Conservation (phyloP, 2,888 invertebrate genomes). For the Chouioia cunea region DNA sequence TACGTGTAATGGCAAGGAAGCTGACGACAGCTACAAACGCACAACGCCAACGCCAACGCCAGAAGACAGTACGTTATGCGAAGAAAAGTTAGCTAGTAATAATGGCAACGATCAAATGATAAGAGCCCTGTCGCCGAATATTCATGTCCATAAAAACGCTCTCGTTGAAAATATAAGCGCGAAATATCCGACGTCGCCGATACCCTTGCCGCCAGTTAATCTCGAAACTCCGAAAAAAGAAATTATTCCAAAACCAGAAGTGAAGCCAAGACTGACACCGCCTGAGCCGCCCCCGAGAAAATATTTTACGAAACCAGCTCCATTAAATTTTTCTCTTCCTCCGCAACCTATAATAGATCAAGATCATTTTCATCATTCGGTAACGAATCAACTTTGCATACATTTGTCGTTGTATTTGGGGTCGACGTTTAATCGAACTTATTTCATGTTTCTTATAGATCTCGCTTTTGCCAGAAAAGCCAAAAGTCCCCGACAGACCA, state of each 20-base stretch:
- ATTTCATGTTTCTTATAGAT: background rate
- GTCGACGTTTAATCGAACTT: background rate
- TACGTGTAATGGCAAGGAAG: background rate
- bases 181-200: slow-evolving; percentile 36
- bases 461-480: slow-evolving; percentile 50
- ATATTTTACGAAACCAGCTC: slow-evolving; percentile 61
- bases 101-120: slow-evolving; percentile 31
- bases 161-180: slow-evolving; percentile 36
- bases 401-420: background rate
- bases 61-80: background rate
- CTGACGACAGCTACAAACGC: background rate
- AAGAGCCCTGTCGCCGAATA: slow-evolving; percentile 33
- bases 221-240: slow-evolving; percentile 31
- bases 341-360: slow-evolving; percentile 2
- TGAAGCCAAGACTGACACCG: slow-evolving; percentile 65
- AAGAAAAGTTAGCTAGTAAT: slow-evolving; percentile 17
- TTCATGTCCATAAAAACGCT: slow-evolving; percentile 33
- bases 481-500: slow-evolving; percentile 51
- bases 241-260: slow-evolving; percentile 62
- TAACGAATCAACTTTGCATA: background rate
- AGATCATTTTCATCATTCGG: slow-evolving; percentile 26
- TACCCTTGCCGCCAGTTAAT: background rate
- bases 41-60: background rate
- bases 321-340: slow-evolving; percentile 48
- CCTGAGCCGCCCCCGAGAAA: slow-evolving; percentile 71